Evolutionary conservation across 1,140 invertebrate genomes (phyloP), one percentile per base, ranked within the genome.

Genomic region (Neelides sp.): DNA sequence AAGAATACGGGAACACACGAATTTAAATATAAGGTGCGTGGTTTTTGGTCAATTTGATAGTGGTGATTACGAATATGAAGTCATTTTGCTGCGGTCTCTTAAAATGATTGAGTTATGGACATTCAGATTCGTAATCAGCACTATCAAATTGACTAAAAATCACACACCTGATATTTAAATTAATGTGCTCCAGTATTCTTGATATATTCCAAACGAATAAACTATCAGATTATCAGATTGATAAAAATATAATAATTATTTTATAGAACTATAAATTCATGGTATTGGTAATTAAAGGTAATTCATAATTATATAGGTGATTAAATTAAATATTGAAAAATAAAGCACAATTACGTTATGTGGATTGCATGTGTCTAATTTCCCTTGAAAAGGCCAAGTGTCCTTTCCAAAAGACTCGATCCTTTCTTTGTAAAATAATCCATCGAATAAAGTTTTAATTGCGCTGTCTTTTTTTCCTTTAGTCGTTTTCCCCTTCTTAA

Each of bases 311-410:
- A 17, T 24, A 23, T 5, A 19, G 4, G 10, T 42, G 26, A 13
- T 4, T 17, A 19, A 23, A 23, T 22, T 42, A 42, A 42, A 23
- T 24, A 40, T 48, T 26, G 0, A 32, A 10, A 26, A 43, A 10
- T 19, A 3, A 26, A 5, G 5, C 12, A 2, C 8, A 20, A 4
- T 32, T 43, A 43, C 48, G 19, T 50, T 20, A 24, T 30, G 27
- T 2, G 48, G 48, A 17, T 42, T 42, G 15, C 48, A 50, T 0
- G 20, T 13, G 17, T 50, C 27, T 3, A 20, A 20, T n/a, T 42
- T 39, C 17, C 43, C 40, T 10, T 26, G 34, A 26, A 34, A 50
- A 4, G 48, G 48, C 48, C 48, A 50, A 43, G 42, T 34, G 15
- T 42, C 34, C 19, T 42, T 22, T 1, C 24, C 4, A 35, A 50